Evolutionary conservation across 2,888 invertebrate genomes (phyloP).

Genomic region (Melinaea menophilus): DNA sequence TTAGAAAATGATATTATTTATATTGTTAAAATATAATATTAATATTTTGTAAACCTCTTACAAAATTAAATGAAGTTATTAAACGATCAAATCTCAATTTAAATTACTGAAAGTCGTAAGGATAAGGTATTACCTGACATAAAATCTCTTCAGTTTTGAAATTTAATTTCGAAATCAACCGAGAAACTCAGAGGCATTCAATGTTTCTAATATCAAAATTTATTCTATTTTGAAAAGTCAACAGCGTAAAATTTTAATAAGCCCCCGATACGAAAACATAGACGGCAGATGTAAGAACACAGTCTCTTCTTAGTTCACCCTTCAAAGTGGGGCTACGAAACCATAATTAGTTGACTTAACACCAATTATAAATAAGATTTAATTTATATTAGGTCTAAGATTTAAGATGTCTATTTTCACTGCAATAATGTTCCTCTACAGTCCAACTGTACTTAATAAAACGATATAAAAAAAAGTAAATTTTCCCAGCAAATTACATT

Average conservation of each 20-base stretch:
- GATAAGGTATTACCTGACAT: conserved; percentile 14
- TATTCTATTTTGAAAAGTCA: conserved; percentile 27
- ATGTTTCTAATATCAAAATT: conserved; percentile 32
- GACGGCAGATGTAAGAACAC: conserved; percentile 41
- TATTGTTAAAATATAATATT: neutral
- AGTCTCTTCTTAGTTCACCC: conserved; percentile 28
- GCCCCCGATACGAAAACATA: conserved; percentile 54
- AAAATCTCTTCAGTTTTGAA: conserved; percentile 16
- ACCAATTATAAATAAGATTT: conserved; percentile 5
- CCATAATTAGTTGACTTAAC: conserved; percentile 26
- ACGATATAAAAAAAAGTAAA: neutral
- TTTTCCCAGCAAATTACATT: conserved; percentile 5
- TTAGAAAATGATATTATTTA: no score
- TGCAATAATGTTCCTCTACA: neutral
- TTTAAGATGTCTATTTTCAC: no score
- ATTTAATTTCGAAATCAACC: conserved; percentile 29
- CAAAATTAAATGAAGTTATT: neutral
- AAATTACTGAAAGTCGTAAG: conserved; percentile 8
- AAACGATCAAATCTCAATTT: conserved; percentile 1
- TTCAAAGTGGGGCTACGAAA: conserved; percentile 43
- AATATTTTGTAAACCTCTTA: neutral
- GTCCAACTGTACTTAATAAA: neutral
- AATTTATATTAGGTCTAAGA: neutral
- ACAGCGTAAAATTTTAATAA: conserved; percentile 56
- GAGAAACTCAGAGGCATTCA: conserved; percentile 27